Conservation (phyloP, 2,888 invertebrate species). For the Graphium colonna region DNA sequence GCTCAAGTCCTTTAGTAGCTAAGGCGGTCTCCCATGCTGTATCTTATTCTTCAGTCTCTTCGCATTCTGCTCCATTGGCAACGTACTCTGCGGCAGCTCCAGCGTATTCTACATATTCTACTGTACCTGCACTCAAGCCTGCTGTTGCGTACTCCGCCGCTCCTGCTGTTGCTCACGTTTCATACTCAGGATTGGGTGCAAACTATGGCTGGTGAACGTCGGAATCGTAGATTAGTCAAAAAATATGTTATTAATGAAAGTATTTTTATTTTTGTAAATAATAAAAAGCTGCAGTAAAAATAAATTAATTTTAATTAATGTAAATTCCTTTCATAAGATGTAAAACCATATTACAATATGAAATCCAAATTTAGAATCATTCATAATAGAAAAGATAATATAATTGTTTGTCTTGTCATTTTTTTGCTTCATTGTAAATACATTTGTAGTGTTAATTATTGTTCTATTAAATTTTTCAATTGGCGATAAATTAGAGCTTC, state of each 20-base stretch:
- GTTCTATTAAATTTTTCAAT: no score
- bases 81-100: slow-evolving; percentile 36
- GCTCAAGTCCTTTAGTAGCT: slow-evolving; percentile 24
- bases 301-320: background rate
- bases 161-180: slow-evolving; percentile 80
- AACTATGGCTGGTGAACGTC: slow-evolving; percentile 61
- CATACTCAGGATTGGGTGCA: slow-evolving; percentile 81
- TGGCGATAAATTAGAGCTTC: no score
- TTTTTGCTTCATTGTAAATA: no score
- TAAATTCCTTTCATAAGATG: no score
- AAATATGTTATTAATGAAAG: slow-evolving; percentile 1
- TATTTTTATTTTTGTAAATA: slow-evolving; percentile 9
- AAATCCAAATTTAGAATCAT: no score
- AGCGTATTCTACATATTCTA: slow-evolving; percentile 73
- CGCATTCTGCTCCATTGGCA: slow-evolving; percentile 20
- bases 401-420: no score
- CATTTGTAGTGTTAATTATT: no score
- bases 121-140: slow-evolving; percentile 77
- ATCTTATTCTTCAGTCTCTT: slow-evolving; percentile 25
- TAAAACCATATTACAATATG: no score
- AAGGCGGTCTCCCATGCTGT: slow-evolving; percentile 45
- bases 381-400: no score
- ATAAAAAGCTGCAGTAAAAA: no score
- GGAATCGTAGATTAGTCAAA: slow-evolving; percentile 22
- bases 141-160: slow-evolving; percentile 80